A percentile compares a stretch with the other conserved stretches of the same genome.
These are phyloP conservation scores for Laterallus jamaicensis DNA, from an alignment of 2,113 vertebrate species.

Conservation along the genomic window DNA sequence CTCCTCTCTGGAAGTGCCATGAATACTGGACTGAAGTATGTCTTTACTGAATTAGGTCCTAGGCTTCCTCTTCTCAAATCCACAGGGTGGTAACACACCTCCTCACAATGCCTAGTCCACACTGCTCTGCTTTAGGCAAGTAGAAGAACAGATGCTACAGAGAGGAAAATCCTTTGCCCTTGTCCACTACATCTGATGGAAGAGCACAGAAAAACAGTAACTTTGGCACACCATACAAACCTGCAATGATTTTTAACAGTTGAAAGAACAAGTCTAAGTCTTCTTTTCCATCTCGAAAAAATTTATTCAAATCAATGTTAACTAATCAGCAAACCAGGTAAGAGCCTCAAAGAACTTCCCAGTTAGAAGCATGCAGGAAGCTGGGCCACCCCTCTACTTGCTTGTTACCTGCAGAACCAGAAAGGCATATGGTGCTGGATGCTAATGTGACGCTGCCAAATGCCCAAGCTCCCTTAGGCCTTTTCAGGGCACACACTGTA, in stretches of 20 bases:
- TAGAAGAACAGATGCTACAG: background rate
- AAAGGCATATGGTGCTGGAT: background rate
- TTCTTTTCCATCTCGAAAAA: background rate
- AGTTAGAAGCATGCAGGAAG: background rate
- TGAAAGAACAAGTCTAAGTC: background rate
- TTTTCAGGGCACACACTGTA: background rate
- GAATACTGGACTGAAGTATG: background rate
- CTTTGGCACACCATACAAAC: background rate
- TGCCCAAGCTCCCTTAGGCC: background rate
- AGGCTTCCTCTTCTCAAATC: background rate
- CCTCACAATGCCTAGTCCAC: background rate
- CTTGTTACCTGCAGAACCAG: background rate
- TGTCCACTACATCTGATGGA: background rate
- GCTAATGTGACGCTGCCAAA: background rate
- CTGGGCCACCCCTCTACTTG: background rate
- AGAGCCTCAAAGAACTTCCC: background rate
- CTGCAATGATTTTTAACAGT: background rate
- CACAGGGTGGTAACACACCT: background rate
- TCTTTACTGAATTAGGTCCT: background rate
- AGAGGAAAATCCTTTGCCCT: background rate
- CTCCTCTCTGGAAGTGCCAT: background rate
- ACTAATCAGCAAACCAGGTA: background rate
- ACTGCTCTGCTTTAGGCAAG: background rate
- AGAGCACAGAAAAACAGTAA: background rate
- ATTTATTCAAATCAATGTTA: background rate